These are phyloP conservation scores for Leucozona laternaria DNA, from an alignment of 2,888 invertebrate species.

Conservation along the genomic window DNA sequence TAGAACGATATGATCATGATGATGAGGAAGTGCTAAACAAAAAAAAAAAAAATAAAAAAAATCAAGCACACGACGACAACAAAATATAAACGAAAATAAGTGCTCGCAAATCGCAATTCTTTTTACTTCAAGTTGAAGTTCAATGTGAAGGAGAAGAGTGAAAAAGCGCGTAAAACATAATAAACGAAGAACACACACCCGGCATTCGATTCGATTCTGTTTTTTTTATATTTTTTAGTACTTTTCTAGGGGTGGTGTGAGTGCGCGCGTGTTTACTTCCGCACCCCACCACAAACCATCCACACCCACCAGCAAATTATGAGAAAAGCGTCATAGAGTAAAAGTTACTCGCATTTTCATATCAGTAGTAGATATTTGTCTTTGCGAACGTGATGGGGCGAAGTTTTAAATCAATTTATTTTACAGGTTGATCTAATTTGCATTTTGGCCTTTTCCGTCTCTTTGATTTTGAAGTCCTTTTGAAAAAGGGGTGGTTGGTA, in stretches of 20 bases:
- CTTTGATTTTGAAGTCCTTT: slow-evolving; percentile 10
- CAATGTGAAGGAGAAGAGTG: slow-evolving; percentile 69
- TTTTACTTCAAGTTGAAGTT: slow-evolving; percentile 52
- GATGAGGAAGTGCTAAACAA: slow-evolving; percentile 16
- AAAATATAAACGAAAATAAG: slow-evolving; percentile 48
- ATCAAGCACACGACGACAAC: slow-evolving; percentile 24
- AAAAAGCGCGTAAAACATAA: slow-evolving; percentile 45
- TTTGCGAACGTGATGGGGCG: slow-evolving; percentile 8
- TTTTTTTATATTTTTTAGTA: neutral
- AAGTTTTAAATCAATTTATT: slow-evolving; percentile 58
- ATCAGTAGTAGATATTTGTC: slow-evolving; percentile 36
- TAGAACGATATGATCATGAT: neutral
- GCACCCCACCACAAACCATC: neutral
- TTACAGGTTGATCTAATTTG: slow-evolving; percentile 55
- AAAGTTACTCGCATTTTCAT: slow-evolving; percentile 35
- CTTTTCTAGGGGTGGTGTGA: slow-evolving; percentile 47
- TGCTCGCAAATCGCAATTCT: slow-evolving; percentile 42
- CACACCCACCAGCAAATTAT: neutral
- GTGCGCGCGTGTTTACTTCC: slow-evolving; percentile 65
- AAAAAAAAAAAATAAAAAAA: neutral
- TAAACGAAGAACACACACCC: slow-evolving; percentile 35
- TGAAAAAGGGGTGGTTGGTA: neutral
- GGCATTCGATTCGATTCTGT: slow-evolving; percentile 13
- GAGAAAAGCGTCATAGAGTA: slow-evolving; percentile 25
- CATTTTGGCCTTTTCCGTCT: slow-evolving; percentile 26